Percentiles rank a stretch among this genome's conserved stretches.
Evolutionary conservation across 1,140 invertebrate species (phyloP).

Genomic region (Helicoverpa armigera): DNA sequence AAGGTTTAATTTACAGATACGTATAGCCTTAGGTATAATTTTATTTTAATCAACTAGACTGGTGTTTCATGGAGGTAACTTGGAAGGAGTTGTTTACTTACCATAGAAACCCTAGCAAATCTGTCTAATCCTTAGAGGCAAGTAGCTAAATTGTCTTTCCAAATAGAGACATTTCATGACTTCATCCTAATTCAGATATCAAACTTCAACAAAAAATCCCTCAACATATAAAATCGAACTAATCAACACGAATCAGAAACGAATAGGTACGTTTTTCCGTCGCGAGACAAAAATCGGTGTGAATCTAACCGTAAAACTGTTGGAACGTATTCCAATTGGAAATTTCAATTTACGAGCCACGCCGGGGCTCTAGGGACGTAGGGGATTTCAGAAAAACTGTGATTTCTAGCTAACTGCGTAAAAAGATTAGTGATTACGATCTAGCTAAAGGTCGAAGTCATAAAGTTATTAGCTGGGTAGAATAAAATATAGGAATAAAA

Average conservation of each 20-base stretch:
- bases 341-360: slow-evolving; percentile 37
- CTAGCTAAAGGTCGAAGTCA: too few species aligned
- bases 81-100: too few species aligned
- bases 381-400: slow-evolving; percentile 20
- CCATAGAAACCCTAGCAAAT: too few species aligned
- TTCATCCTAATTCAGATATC: too few species aligned
- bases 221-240: slow-evolving; percentile 5
- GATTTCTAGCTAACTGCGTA: slow-evolving; percentile 6
- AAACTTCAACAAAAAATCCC: not conserved
- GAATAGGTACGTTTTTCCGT: slow-evolving; percentile 9
- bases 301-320: slow-evolving; percentile 31
- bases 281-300: slow-evolving; percentile 20
- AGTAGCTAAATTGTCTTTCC: too few species aligned
- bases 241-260: slow-evolving; percentile 5
- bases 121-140: too few species aligned
- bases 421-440: slow-evolving; percentile 17
- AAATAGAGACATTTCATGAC: too few species aligned
- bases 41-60: too few species aligned
- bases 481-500: too few species aligned
- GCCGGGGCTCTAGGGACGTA: not conserved
- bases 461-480: not conserved
- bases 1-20: too few species aligned
- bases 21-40: too few species aligned
- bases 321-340: slow-evolving; percentile 20
- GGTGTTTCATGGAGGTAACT: too few species aligned